Evolutionary conservation across 2,797 vertebrate genomes (phyloP).

Genomic region (Urocyon cinereoargenteus): DNA sequence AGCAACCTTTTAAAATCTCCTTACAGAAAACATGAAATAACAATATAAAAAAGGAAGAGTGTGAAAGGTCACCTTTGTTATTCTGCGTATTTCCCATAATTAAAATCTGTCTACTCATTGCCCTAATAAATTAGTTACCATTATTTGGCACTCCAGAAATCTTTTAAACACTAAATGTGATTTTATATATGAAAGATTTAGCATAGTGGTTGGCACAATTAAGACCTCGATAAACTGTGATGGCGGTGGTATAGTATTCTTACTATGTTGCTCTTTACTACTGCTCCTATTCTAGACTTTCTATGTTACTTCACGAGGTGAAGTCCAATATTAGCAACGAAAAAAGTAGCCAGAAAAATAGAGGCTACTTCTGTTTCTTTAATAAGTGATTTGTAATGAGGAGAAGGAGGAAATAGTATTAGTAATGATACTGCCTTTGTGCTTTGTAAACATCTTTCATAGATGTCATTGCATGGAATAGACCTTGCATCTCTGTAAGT

Average conservation of each 20-base stretch:
- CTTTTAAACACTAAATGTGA: conserved; percentile 6
- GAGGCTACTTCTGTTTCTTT: not conserved
- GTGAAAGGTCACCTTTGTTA: not conserved
- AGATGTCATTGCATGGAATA: not conserved
- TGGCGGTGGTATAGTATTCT: not conserved
- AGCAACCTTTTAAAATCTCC: not conserved
- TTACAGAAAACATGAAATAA: conserved; percentile 42
- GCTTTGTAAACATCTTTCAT: conserved; percentile 1
- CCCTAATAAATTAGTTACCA: not conserved
- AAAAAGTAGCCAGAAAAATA: not conserved
- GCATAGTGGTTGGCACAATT: not conserved
- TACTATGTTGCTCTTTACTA: not conserved
- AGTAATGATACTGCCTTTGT: not conserved
- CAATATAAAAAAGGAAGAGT: not conserved
- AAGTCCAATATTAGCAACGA: conserved; percentile 3
- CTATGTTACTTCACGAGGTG: not conserved
- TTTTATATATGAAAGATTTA: not conserved
- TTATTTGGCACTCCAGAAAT: not conserved
- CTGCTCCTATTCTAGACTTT: not conserved
- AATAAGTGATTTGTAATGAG: not conserved
- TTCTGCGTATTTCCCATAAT: not conserved
- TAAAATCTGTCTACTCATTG: not conserved
- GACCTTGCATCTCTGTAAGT: not conserved
- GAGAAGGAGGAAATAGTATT: not conserved
- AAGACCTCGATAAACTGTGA: not conserved